Evolutionary conservation across 37 sponge, comb jelly and placozoan species (phyloP), one percentile per base, ranked within the genome.

Genomic region (Chondrilla cf. caribensis): DNA sequence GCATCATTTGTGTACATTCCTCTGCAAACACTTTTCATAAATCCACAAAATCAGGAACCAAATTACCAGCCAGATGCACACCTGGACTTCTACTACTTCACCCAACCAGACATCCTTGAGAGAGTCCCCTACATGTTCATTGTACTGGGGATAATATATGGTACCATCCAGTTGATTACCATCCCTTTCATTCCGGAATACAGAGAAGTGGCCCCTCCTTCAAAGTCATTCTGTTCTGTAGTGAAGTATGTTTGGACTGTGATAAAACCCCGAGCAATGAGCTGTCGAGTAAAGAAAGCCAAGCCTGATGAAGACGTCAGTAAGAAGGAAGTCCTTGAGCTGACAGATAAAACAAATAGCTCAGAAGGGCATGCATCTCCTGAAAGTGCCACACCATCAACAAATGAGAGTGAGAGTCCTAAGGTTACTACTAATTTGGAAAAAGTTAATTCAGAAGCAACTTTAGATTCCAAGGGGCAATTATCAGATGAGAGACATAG

Each of bases 11-110:
- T 91, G 0, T 91, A 93, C 66, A 87, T 81, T 70, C 71, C 87
- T n/a, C 83, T 93, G 0, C 95, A 94, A 43, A 93, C 97, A 25
- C 75, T 21, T 17, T 97, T 68, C 58, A 83, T 97, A 6, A 97
- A 97, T 83, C 97, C 97, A 37, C 37, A 81, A 54, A 93, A 93
- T 47, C 29, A 81, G 2, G 29, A 15, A 2, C 40, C 83, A 32
- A 33, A 26, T 18, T 73, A 37, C 1, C 76, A 42, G 25, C 15
- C 76, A n/a, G 41, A 40, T 40, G 24, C 76, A 19, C 15, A 4
- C 0, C 31, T 19, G 15, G 78, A 85, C 24, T 66, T 72, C 24
- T 33, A 26, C 15, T 86, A 86, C 44, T 95, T 89, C 64, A 83
- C 78, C 19, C 72, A 97, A 25, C 41, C 62, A 0, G 85, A 89